Evolutionary conservation across 2,888 invertebrate species (phyloP).

Genomic region (Latrodectus hesperus): DNA sequence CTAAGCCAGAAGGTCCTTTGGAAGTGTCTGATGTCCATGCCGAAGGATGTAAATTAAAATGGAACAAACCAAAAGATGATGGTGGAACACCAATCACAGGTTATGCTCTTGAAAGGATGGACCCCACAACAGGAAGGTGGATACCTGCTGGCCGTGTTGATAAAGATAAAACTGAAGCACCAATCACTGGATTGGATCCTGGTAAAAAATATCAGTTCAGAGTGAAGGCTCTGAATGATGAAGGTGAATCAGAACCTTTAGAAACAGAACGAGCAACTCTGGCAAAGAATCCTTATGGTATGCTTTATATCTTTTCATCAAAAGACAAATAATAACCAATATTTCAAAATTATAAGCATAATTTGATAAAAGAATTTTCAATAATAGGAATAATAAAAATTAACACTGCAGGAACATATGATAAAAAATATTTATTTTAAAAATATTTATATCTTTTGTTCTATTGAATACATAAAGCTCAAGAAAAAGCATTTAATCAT

Average conservation of each 20-base stretch:
- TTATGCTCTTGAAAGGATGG: constrained; percentile 90
- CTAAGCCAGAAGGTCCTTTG: constrained; percentile 86
- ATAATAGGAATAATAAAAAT: too few relatives aligned
- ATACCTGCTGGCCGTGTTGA: constrained; percentile 85
- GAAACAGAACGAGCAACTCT: constrained; percentile 88
- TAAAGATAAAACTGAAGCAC: constrained; percentile 83
- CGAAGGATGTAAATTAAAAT: constrained; percentile 88
- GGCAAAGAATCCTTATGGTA: constrained; percentile 94
- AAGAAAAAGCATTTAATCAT: too few relatives aligned
- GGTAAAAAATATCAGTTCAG: constrained; percentile 97
- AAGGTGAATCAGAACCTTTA: constrained; percentile 94
- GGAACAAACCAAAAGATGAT: constrained; percentile 90
- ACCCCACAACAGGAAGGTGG: constrained; percentile 82
- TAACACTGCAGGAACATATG: too few relatives aligned
- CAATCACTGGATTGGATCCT: constrained; percentile 85
- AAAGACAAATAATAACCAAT: too few relatives aligned
- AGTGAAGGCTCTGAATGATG: constrained; percentile 90
- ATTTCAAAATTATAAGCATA: too few relatives aligned
- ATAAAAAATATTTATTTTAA: too few relatives aligned
- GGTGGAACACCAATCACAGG: constrained; percentile 90
- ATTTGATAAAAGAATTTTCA: too few relatives aligned
- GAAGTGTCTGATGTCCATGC: constrained; percentile 90
- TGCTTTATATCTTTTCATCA: not conserved
- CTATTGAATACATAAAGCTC: too few relatives aligned
- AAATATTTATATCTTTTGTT: too few relatives aligned